Base-by-base conservation (phyloP, 2,797 vertebrate species). In the Cichlasoma orientale region DNA sequence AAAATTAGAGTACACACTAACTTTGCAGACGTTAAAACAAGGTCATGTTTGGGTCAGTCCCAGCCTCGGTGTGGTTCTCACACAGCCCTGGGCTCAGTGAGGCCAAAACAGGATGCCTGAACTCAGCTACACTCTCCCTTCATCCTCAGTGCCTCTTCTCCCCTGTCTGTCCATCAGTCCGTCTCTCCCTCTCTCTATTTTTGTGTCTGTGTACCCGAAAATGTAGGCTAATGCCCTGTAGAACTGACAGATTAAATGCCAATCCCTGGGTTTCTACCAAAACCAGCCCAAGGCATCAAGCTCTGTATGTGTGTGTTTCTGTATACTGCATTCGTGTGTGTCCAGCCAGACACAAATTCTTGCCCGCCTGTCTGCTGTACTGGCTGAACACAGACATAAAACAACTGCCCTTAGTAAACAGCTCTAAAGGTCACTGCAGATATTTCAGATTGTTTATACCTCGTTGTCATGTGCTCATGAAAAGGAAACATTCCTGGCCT, bases 201-300 rank as follows among this genome's bases (percentile, higher is more conserved):
- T 50, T 80, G 75, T 75, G 81, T 86, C 71, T 86, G 80, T 63
- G 78, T 74, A 87, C 69, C 82, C 88, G 68, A 79, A 90, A 94
- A 94, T 93, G 90, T 93, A 94, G 94, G 92, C 90, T 93, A 93
- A 94, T 92, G 90, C 92, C 92, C 86, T 88, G 80, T 63, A 92
- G 90, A 90, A 86, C 82, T 90, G 82, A 92, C 88, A 91, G 92
- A 94, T 92, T 93, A 94, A 93, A 92, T 92, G 92, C 90, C 91
- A 95, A 94, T 95, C 93, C 89, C 89, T 84, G 75, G 77, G 78
- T 89, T 68, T 92, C 88, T 69, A 92, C 84, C 83, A 88, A 90
- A 91, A 94, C 82, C 88, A 86, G 90, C 93, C 91, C 50, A 25
- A 58, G 89, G 92, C 91, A 88, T 70, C 72, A 61, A 69, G 55